Evolutionary conservation across 1,140 invertebrate species (phyloP).

Genomic region (Medauroidea extradentata): DNA sequence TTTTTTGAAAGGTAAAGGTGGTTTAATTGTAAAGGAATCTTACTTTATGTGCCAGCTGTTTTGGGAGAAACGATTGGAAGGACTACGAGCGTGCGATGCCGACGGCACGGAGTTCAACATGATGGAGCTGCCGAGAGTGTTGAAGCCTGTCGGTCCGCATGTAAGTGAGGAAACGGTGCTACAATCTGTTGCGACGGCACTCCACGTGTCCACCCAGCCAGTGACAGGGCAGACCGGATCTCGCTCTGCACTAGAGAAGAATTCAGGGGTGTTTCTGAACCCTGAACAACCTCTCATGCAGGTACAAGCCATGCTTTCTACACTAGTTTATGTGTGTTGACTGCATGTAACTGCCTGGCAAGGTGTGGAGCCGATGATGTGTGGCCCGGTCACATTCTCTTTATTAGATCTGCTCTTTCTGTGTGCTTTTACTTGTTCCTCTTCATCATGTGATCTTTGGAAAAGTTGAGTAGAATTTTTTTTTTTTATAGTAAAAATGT

Average conservation of each 20-base stretch:
- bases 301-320: slow-evolving; percentile 49
- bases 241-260: slow-evolving; percentile 81
- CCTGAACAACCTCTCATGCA: slow-evolving; percentile 93
- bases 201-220: slow-evolving; percentile 74
- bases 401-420: no score
- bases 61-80: slow-evolving; percentile 95
- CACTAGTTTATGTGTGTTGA: no score
- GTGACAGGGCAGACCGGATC: slow-evolving; percentile 87
- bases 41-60: slow-evolving; percentile 66
- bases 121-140: slow-evolving; percentile 78
- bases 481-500: neutral
- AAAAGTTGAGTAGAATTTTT: neutral
- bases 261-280: slow-evolving; percentile 92
- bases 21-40: no score
- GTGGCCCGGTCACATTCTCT: no score
- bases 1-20: no score
- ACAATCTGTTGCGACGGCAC: slow-evolving; percentile 82
- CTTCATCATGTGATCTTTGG: neutral
- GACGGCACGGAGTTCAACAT: slow-evolving; percentile 75
- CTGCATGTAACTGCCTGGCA: no score
- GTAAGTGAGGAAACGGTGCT: slow-evolving; percentile 86
- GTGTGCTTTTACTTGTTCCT: neutral
- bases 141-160: slow-evolving; percentile 89
- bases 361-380: no score
- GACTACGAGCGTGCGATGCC: slow-evolving; percentile 80